These are phyloP conservation scores for Apistogramma diplotaenia DNA, from an alignment of 2,113 vertebrate genomes.

Conservation along the genomic window DNA sequence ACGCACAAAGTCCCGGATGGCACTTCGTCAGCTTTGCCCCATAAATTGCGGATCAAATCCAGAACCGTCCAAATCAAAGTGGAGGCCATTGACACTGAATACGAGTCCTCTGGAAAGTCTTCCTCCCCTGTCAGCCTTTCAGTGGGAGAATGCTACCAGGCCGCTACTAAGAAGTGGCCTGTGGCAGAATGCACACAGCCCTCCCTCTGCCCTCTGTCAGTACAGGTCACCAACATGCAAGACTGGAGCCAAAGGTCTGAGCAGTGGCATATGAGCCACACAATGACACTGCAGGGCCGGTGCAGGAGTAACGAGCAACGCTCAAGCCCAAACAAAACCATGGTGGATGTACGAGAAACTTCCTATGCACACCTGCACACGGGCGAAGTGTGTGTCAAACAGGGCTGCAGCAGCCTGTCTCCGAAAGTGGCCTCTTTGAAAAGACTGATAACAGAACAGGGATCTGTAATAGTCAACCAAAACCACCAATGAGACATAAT, in stretches of 20 bases:
- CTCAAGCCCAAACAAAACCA: conserved; percentile 35
- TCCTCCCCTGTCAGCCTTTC: conserved; percentile 78
- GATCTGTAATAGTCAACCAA: conserved; percentile 81
- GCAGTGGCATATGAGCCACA: conserved; percentile 83
- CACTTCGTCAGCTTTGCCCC: conserved; percentile 87
- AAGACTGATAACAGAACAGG: conserved; percentile 83
- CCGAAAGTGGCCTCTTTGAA: conserved; percentile 84
- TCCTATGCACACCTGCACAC: conserved; percentile 78
- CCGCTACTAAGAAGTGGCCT: too few relatives aligned
- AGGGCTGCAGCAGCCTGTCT: conserved; percentile 80
- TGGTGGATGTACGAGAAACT: conserved; percentile 75
- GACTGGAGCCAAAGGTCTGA: conserved; percentile 87
- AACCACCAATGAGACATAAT: conserved; percentile 76
- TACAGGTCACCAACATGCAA: conserved; percentile 88
- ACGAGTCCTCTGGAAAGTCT: conserved; percentile 82
- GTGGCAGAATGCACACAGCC: conserved; percentile 75
- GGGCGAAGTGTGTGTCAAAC: conserved; percentile 83
- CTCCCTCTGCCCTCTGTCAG: conserved; percentile 83
- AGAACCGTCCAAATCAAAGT: conserved; percentile 91
- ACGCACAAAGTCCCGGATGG: conserved; percentile 89
- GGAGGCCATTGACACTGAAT: conserved; percentile 87
- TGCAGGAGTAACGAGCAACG: conserved; percentile 64
- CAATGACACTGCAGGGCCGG: conserved; percentile 73
- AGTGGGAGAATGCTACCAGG: conserved; percentile 76
- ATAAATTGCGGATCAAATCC: conserved; percentile 94